Evolutionary conservation across 2,888 invertebrate species (phyloP).

Genomic region (Calameuta filiformis): DNA sequence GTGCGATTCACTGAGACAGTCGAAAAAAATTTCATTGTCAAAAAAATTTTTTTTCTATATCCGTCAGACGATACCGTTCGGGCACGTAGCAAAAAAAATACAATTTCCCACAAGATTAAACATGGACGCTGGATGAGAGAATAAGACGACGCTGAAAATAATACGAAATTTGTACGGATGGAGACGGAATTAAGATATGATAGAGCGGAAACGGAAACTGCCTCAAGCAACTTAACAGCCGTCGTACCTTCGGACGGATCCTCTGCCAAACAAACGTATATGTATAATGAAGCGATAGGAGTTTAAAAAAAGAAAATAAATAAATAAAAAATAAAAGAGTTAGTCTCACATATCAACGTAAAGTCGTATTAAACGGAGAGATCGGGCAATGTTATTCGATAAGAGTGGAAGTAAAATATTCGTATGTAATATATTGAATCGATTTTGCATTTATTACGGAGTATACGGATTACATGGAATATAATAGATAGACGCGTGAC

Average conservation of each 20-base stretch:
- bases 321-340: constrained; percentile 33
- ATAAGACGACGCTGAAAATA: no score
- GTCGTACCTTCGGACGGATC: constrained; percentile 26
- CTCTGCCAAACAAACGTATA: constrained; percentile 45
- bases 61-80: no score
- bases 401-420: not conserved
- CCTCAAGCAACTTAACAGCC: constrained; percentile 44
- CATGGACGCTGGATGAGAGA: no score
- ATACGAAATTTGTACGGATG: no score
- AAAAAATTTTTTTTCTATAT: no score
- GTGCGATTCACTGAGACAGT: no score
- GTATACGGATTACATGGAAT: constrained; percentile 1
- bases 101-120: no score
- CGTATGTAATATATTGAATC: constrained; percentile 10
- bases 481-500: constrained; percentile 25
- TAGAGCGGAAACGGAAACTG: constrained; percentile 43
- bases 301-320: constrained; percentile 4
- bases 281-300: not conserved
- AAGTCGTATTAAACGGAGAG: constrained; percentile 29
- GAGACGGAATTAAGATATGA: constrained; percentile 14
- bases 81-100: no score
- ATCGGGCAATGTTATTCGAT: constrained; percentile 35
- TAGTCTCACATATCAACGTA: constrained; percentile 58
- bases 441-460: constrained; percentile 3
- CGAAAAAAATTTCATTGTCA: no score